These are phyloP conservation scores for Cherax quadricarinatus DNA, from an alignment of 1,140 invertebrate species.

Conservation along the genomic window DNA sequence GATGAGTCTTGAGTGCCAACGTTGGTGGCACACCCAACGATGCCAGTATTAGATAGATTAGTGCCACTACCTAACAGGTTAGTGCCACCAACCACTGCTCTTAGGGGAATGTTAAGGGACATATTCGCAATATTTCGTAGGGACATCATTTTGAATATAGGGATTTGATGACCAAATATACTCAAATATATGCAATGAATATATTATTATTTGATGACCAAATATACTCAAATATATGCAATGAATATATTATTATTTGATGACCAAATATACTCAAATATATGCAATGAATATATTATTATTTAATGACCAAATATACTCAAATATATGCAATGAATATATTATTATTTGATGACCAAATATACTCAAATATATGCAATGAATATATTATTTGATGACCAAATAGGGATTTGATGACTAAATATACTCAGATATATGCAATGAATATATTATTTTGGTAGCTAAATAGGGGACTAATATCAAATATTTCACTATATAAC, in stretches of 20 bases:
- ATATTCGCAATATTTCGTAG: slow-evolving; percentile 15
- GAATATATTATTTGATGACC: background rate
- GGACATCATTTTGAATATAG: slow-evolving; percentile 14
- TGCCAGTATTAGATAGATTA: background rate
- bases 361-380: no score
- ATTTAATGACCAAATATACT: background rate
- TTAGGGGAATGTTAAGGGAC: background rate
- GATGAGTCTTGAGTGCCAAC: background rate
- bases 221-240: no score
- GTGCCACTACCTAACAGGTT: background rate
- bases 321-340: no score
- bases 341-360: background rate
- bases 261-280: no score
- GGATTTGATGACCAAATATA: background rate
- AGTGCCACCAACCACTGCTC: background rate
- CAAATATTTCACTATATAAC: no score
- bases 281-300: no score
- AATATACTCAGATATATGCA: no score
- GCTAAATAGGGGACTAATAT: no score
- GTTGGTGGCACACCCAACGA: background rate
- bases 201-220: background rate
- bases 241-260: background rate
- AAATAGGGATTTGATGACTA: background rate
- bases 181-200: no score
- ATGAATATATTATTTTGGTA: background rate